Evolutionary conservation across 2,888 invertebrate species (phyloP).

Genomic region (Sycophila texana): DNA sequence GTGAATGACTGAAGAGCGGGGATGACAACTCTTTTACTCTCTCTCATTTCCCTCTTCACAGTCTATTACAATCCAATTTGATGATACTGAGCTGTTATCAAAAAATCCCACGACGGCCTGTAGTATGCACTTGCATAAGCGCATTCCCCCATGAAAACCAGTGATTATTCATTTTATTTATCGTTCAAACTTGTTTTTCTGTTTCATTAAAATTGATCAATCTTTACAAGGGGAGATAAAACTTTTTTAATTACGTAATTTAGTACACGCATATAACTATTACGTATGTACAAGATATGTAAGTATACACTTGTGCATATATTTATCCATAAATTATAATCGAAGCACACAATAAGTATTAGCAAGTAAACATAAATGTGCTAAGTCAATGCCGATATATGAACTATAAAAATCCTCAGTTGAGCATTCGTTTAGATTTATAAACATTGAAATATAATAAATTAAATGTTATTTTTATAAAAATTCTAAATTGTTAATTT

Average conservation of each 20-base stretch:
- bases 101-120: slow-evolving; percentile 26
- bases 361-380: background rate
- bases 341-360: background rate
- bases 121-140: slow-evolving; percentile 26
- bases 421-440: background rate
- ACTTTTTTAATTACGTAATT: too few relatives aligned
- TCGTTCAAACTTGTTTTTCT: background rate
- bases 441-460: background rate
- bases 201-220: background rate
- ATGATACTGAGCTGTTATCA: slow-evolving; percentile 25
- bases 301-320: too few relatives aligned
- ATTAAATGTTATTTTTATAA: too few relatives aligned
- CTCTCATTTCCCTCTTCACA: slow-evolving; percentile 19
- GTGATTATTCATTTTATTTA: slow-evolving; percentile 13
- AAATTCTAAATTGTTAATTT: too few relatives aligned
- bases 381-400: background rate
- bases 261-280: too few relatives aligned
- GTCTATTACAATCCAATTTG: background rate
- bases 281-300: background rate
- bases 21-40: slow-evolving; percentile 25
- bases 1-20: slow-evolving; percentile 6
- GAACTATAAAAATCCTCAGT: background rate
- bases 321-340: background rate
- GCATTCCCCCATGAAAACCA: slow-evolving; percentile 13
- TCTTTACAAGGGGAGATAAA: background rate